A percentile compares a stretch with the other conserved stretches of the same genome.
These are phyloP conservation scores for Drymonia ruficornis DNA, from an alignment of 2,888 invertebrate species.

Conservation along the genomic window DNA sequence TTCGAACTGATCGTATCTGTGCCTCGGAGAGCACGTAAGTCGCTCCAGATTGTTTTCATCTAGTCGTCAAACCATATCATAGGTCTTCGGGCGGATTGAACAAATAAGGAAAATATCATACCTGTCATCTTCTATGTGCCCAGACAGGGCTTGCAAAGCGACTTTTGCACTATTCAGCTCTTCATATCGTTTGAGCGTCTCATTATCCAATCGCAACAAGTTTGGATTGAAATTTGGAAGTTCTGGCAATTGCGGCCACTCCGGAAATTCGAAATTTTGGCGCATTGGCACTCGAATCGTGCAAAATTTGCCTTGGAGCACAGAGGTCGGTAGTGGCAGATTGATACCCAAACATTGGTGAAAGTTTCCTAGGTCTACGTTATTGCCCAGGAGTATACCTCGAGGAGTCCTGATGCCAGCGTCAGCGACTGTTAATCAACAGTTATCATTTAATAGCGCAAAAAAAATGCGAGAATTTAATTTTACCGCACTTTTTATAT, in stretches of 20 bases:
- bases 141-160: not conserved
- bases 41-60: too few relatives aligned
- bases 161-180: not conserved
- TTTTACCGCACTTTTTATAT: too few relatives aligned
- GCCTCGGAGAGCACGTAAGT: too few relatives aligned
- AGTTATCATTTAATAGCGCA: not conserved
- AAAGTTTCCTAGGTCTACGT: constrained; percentile 5
- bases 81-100: too few relatives aligned
- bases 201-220: constrained; percentile 15
- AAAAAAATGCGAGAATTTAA: too few relatives aligned
- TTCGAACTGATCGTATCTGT: too few relatives aligned
- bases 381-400: not conserved
- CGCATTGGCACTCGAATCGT: constrained; percentile 44
- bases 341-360: constrained; percentile 44
- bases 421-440: constrained; percentile 16
- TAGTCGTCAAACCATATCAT: too few relatives aligned
- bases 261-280: constrained; percentile 33
- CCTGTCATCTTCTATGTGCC: not conserved
- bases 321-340: constrained; percentile 15
- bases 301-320: constrained; percentile 58
- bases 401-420: constrained; percentile 1
- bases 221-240: not conserved
- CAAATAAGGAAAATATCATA: not conserved
- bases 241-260: constrained; percentile 6
- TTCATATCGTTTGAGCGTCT: constrained; percentile 15